Base-by-base conservation (phyloP, 2,113 vertebrate genomes). In the Leucopsar rothschildi region DNA sequence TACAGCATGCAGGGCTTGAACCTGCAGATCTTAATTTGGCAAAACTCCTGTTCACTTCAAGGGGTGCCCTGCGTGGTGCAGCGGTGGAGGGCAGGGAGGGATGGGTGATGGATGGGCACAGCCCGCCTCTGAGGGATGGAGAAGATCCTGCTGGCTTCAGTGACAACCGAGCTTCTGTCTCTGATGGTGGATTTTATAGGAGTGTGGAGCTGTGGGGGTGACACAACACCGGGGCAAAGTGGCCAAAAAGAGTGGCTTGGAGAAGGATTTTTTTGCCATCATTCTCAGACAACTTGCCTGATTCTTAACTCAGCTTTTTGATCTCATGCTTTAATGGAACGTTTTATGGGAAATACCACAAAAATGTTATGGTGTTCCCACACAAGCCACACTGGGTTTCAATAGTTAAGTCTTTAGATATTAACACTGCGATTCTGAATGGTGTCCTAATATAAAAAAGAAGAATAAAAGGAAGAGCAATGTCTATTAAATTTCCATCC, bases 11-110 rank as follows among this genome's bases (percentile, higher is more conserved):
- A 59, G 83, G 92, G 77, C 73, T 92, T 50, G 86, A 93, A 84
- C 90, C 77, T 81, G 64, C 49, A 82, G 85, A 60, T 68, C 89
- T 88, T 83, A 66, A 66, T 94, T 71, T 91, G 84, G 88, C 79
- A 91, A 53, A 90, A 75, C 31, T 94, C 59, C 75, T 19, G 40
- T 50, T 95, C 12, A 2, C 52, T 88, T 78, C 53, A 15, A 83
- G 86, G 50, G 56, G 44, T 44, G 49, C 45, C 49, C 52, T 64
- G 90, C 24, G 2, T 59, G 83, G 31, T 45, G 16, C 44, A 47
- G 8, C 0, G 0, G 28, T 17, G 49, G 31, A 84, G 37, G 27
- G 53, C 52, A 31, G 21, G 40, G 44, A 78, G 21, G 37, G 37
- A 27, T 0, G 21, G 61, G 33, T 65, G 63, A 61, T 59, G 59